Base-by-base conservation (phyloP, 37 sponge, comb jelly and placozoan genomes). In the Halichondria panicea region DNA sequence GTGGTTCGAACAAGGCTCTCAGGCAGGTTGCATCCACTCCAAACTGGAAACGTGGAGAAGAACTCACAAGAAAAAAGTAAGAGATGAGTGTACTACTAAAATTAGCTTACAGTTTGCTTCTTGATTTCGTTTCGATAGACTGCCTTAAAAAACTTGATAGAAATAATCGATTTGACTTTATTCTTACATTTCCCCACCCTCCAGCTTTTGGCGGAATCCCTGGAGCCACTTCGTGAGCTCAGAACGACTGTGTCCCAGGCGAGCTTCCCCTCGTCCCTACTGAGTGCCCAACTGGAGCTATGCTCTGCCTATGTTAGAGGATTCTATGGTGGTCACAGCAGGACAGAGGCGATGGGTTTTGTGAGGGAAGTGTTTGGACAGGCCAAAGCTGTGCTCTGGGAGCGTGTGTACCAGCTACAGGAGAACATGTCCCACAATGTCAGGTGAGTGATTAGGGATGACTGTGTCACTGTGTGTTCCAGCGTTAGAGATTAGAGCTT, bases 41-140 rank as follows among this genome's bases (percentile, higher is more conserved):
- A 52, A 79, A 28, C 75, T 67, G 15, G 88, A 91, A 43, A 36
- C 62, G 3, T 91, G 92, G 92, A 81, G 72, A 71, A 41, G 38
- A 31, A 74, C 18, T n/a, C 46, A 75, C 36, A 70, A 76, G 42
- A 55, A 53, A 43, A n/a, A 31, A 9, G 84, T 84, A 68, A 75
- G 69, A 22, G 24, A n/a, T n/a, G n/a, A n/a, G n/a, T n/a, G n/a
- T n/a, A n/a, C n/a, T n/a, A n/a, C n/a, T n/a, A n/a, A n/a, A n/a
- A n/a, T n/a, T n/a, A n/a, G n/a, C n/a, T n/a, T n/a, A n/a, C n/a
- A n/a, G n/a, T n/a, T n/a, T n/a, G n/a, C n/a, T n/a, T n/a, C n/a
- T n/a, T n/a, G n/a, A n/a, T n/a, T n/a, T n/a, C n/a, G n/a, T n/a
- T n/a, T n/a, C n/a, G n/a, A n/a, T n/a, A n/a, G n/a, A n/a, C n/a